Conservation (phyloP, 2,888 invertebrate species). For the Cryptophagus acutangulus region DNA sequence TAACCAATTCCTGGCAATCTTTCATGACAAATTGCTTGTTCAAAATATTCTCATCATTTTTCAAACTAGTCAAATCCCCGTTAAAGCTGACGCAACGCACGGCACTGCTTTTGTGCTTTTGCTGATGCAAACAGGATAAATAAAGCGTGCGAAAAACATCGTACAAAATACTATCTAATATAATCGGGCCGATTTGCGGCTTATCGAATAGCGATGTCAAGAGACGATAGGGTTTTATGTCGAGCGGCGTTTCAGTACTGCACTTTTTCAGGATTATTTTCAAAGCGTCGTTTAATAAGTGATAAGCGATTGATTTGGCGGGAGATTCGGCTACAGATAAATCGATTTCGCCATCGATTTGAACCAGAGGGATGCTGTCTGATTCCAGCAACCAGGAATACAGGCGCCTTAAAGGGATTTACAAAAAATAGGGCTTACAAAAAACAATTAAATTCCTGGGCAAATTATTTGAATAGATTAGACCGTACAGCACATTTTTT, state of each 20-base stretch:
- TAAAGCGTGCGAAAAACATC: slow-evolving; percentile 68
- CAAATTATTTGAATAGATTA: too few species aligned
- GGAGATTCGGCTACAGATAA: slow-evolving; percentile 24
- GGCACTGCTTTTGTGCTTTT: slow-evolving; percentile 38
- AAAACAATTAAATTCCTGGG: too few species aligned
- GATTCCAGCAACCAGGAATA: slow-evolving; percentile 80
- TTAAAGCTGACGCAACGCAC: slow-evolving; percentile 45
- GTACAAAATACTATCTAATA: slow-evolving; percentile 70
- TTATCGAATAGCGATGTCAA: slow-evolving; percentile 81
- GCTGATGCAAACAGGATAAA: slow-evolving; percentile 50
- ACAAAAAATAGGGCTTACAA: too few species aligned
- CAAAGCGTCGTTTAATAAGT: slow-evolving; percentile 61
- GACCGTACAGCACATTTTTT: too few species aligned
- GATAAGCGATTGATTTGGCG: slow-evolving; percentile 50
- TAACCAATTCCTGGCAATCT: slow-evolving; percentile 64
- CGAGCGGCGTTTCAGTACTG: slow-evolving; percentile 51
- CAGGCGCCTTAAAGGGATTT: slow-evolving; percentile 59
- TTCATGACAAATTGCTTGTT: slow-evolving; percentile 44
- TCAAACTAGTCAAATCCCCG: slow-evolving; percentile 43
- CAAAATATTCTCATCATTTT: slow-evolving; percentile 35
- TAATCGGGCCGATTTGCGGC: slow-evolving; percentile 75
- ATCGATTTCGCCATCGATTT: slow-evolving; percentile 23
- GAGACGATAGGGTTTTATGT: slow-evolving; percentile 69
- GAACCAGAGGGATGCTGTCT: slow-evolving; percentile 47
- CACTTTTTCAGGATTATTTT: slow-evolving; percentile 57